Evolutionary conservation across 2,113 vertebrate species (phyloP).

Genomic region (Lycaon pictus): DNA sequence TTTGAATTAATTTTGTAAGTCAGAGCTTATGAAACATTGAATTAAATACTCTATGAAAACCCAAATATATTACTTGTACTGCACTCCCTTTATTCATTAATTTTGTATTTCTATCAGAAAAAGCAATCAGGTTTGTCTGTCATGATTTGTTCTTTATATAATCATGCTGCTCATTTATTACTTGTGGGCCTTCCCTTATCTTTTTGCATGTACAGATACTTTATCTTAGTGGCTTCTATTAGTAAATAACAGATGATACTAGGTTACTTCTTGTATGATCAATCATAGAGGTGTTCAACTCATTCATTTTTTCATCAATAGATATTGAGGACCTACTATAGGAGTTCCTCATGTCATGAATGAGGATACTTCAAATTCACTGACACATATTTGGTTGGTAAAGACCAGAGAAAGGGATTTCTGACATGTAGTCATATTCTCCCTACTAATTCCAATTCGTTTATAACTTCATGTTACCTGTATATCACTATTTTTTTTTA

Average conservation of each 20-base stretch:
- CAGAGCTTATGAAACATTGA: constrained; percentile 82
- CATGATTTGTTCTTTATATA: constrained; percentile 43
- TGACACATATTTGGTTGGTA: not conserved
- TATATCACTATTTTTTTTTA: not conserved
- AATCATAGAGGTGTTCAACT: not conserved
- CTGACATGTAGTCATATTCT: not conserved
- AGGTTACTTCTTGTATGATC: not conserved
- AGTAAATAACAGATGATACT: not conserved
- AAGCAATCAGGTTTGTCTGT: constrained; percentile 55
- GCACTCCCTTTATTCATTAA: constrained; percentile 72
- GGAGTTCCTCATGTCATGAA: not conserved
- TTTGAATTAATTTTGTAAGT: constrained; percentile 83
- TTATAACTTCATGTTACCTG: not conserved
- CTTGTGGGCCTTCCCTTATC: not conserved
- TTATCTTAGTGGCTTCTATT: constrained; percentile 44
- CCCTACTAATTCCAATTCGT: not conserved
- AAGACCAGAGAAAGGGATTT: not conserved
- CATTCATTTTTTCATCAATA: not conserved
- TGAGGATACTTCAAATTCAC: not conserved
- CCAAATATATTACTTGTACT: constrained; percentile 79
- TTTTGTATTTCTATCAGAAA: constrained; percentile 24
- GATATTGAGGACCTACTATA: not conserved
- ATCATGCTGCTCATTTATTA: not conserved
- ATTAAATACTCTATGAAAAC: constrained; percentile 84
- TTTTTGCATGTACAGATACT: not conserved